Conservation (phyloP, 2,888 invertebrate genomes). For the Oligia strigilis region DNA sequence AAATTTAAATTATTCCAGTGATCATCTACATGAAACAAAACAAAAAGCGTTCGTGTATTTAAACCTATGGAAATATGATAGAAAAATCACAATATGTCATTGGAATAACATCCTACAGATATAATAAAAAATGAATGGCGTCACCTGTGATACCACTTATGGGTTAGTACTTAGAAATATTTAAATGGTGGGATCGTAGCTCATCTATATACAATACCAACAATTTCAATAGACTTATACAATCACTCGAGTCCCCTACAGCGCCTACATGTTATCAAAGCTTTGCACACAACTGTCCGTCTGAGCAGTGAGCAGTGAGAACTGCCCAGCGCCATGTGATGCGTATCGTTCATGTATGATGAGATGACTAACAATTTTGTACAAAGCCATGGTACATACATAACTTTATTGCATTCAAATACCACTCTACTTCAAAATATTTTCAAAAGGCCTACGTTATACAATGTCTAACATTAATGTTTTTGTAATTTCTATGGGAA, state of each 20-base stretch:
- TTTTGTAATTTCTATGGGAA: conserved; percentile 78
- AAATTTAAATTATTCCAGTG: conserved; percentile 79
- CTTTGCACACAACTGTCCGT: conserved; percentile 67
- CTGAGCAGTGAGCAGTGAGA: not conserved
- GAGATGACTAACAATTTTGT: conserved; percentile 40
- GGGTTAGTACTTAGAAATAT: conserved; percentile 89
- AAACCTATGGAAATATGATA: conserved; percentile 86
- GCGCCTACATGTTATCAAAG: conserved; percentile 75
- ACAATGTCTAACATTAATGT: conserved; percentile 74
- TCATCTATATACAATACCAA: conserved; percentile 90
- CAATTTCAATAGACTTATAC: conserved; percentile 88
- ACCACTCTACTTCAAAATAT: conserved; percentile 86
- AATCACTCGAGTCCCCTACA: conserved; percentile 89
- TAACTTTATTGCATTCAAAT: conserved; percentile 87
- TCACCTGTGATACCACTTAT: conserved; percentile 86
- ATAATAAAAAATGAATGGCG: conserved; percentile 82
- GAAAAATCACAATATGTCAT: conserved; percentile 88
- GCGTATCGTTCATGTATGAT: conserved; percentile 4
- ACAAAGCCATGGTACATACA: conserved; percentile 73
- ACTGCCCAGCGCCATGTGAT: conserved; percentile 23
- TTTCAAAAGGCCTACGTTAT: conserved; percentile 85
- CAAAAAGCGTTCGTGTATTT: conserved; percentile 80
- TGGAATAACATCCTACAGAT: conserved; percentile 86
- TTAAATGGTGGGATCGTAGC: conserved; percentile 90
- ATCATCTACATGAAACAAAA: conserved; percentile 77